Base-by-base conservation (phyloP, 2,888 invertebrate genomes). In the Lycocerus yunnanus region DNA sequence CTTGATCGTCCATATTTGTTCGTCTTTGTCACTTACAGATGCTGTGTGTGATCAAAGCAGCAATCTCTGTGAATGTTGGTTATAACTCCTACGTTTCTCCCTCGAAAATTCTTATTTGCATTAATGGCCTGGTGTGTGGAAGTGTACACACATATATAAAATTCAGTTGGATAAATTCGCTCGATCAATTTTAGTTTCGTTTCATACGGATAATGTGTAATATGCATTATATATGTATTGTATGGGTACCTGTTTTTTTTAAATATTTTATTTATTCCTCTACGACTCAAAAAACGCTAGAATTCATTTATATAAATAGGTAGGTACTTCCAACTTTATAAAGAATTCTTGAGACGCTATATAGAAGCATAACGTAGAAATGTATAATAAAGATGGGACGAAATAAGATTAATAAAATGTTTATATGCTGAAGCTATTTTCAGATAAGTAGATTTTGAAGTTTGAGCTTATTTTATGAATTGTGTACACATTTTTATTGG, bases 1-100 rank as follows among this genome's bases (percentile, higher is more conserved):
- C 69, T 63, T 74, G 77, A 74, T 74, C 73, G 73, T 43, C 75
- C 65, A 74, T 74, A 67, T 75, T 75, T 73, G 73, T 73, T 74
- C 70, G 66, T 66, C 74, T 78, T 76, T 75, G 75, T 78, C 78
- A 72, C 70, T 76, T 74, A 76, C 78, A 74, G 76, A 76, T 73
- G 71, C 66, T 70, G 73, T 76, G 13, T 43, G 21, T 58, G 71
- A 69, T 69, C 24, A 63, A 69, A 61, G 69, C 15, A 15, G 59
- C 14, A 24, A 16, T n/a, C 68, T 18, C 15, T n/a, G 14, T 8
- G 58, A 59, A 18, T 58, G 16, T 15, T 43, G 16, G 27, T 68
- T 20, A 68, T 58, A 58, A 68, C 58, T 63, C 27, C 20, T 63
- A 10, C 15, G 16, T 16, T 16, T 16, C 20, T 63, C 61, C n/a